Conservation (phyloP, 1,140 invertebrate genomes). For the Rhyacophila brunnea region DNA sequence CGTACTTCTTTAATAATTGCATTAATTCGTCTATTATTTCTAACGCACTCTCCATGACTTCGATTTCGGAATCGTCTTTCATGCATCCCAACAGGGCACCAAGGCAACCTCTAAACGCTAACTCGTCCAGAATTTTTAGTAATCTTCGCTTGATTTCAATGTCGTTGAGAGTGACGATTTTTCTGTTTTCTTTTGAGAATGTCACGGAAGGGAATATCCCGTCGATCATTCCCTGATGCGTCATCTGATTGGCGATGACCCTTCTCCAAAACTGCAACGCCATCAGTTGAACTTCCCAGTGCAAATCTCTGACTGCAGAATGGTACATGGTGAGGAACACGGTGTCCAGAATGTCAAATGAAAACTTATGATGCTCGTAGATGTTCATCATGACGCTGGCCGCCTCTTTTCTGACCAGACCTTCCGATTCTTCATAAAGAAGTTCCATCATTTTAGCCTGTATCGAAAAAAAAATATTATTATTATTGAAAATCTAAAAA, state of each 20-base stretch:
- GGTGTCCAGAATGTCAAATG: constrained; percentile 48
- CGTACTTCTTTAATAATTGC: constrained; percentile 59
- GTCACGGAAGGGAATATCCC: constrained; percentile 72
- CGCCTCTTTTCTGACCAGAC: constrained; percentile 70
- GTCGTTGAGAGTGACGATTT: constrained; percentile 71
- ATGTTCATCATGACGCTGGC: constrained; percentile 64
- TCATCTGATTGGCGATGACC: constrained; percentile 63
- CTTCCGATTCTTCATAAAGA: constrained; percentile 69
- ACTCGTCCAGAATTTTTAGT: constrained; percentile 63
- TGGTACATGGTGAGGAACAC: constrained; percentile 55
- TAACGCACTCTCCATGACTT: constrained; percentile 63
- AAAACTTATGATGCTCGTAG: constrained; percentile 63
- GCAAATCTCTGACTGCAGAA: constrained; percentile 66
- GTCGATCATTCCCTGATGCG: constrained; percentile 77
- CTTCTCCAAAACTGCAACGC: constrained; percentile 70
- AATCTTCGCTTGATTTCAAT: constrained; percentile 65
- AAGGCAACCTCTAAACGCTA: constrained; percentile 65
- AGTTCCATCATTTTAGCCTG: constrained; percentile 64
- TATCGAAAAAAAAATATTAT: constrained; percentile 33
- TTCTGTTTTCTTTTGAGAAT: constrained; percentile 73
- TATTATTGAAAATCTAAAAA: not conserved
- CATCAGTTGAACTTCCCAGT: constrained; percentile 76
- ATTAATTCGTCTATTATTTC: constrained; percentile 58
- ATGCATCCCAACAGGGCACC: constrained; percentile 64
- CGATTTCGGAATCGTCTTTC: constrained; percentile 68